Evolutionary conservation across 2,888 invertebrate genomes (phyloP), one percentile per base, ranked within the genome.

Genomic region (Lepidochrysops patricia): DNA sequence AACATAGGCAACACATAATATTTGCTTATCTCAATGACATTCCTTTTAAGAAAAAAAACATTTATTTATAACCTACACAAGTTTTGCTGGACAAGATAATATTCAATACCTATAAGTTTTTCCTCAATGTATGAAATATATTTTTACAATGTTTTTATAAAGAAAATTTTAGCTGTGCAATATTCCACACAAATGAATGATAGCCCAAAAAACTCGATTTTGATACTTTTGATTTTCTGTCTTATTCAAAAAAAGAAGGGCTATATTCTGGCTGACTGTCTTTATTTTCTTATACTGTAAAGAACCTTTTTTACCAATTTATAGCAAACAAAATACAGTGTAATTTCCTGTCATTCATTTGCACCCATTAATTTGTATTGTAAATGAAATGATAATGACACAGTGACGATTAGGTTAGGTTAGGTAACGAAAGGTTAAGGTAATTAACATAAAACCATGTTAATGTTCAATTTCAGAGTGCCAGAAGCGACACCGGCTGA

Each of bases 401-500:
- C 26, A 50, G 12, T 26, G 50, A 6, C 13, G 26, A 50, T 7
- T 29, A 50, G 5, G 29, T 7, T 29, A 29, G 29, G 29, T 29
- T 29, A 26, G 26, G 9, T 19, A 54, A 4, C 29, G 1, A 54
- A 19, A 19, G 27, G 54, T 32, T 29, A 29, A 4, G 13, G 13
- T 5, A 13, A 54, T 67, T 68, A 43, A 29, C 58, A 48, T 48
- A 34, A n/a, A 13, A 32, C 27, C 49, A 13, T 29, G 43, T 43
- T 32, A 43, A 19, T 29, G 9, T 60, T 5, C 6, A 26, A 27
- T 34, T 88, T 58, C 61, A 91, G 94, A 67, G 98, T 99, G 29
- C 99, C 99, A 60, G 95, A 97, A 84, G 90, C 95, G 29, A 99
- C 99, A 0, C 90, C 92, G 72, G 91, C 90, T 5, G 99, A 99